Evolutionary conservation across 2,797 vertebrate species (phyloP), one percentile per base, ranked within the genome.

Genomic region (Tragelaphus eurycerus): DNA sequence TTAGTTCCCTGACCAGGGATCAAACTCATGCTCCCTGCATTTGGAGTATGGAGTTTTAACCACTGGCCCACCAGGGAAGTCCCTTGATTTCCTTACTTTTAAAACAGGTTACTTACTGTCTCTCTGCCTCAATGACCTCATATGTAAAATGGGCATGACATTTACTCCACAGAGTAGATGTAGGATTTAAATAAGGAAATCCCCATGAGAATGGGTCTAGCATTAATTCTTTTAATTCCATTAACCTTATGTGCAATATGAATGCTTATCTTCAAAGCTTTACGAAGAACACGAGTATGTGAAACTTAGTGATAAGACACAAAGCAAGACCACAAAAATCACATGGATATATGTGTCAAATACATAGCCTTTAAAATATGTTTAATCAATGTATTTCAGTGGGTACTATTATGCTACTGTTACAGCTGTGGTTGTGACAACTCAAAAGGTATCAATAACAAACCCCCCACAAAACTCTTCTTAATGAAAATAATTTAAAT

Each of bases 401-500:
- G 13, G 38, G 14, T 27, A 78, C 38, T 81, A 55, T 62, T 79
- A 82, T 13, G 76, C n/a, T 86, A 54, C 82, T 19, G 7, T 52
- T 89, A 55, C 12, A 67, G n/a, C 27, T 89, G 2, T n/a, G 1
- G 21, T 38, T 43, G 27, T 19, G 93, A 90, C 34, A 94, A 71
- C 54, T 93, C 64, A 86, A 89, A 97, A 84, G 23, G 17, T 34
- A 86, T 67, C 71, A 62, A 1, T 15, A 64, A 55, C 19, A 52
- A 94, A 85, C 48, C 15, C 5, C 21, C 31, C 50, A 67, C 23
- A 52, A 95, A 94, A 96, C 7, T 46, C 31, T 19, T 43, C 17
- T 83, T 71, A 84, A 87, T 90, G 83, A 89, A 96, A 93, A 79
- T 34, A 89, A 96, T 23, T 86, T 90, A 59, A 85, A 94, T 76